Evolutionary conservation across 2,797 vertebrate species (phyloP), one percentile per base, ranked within the genome.

Genomic region (Dallia pectoralis): DNA sequence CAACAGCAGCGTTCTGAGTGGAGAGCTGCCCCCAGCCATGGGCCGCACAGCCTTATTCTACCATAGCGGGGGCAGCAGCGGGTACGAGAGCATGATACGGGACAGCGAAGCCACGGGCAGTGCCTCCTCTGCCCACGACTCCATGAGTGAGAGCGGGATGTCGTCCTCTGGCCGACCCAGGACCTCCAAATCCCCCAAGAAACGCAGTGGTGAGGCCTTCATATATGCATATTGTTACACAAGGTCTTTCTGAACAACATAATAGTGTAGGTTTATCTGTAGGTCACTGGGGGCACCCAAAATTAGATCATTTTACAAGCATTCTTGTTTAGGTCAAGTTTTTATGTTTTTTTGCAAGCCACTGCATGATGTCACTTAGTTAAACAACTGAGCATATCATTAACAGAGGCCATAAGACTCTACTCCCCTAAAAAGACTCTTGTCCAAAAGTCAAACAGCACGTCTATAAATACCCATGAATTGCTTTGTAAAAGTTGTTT

Each of bases 21-120:
- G 98, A 32, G 98, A 99, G 83, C 90, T 99, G 66, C 97, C 97
- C 0, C 97, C 97, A 0, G 97, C 97, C 40, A 98, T 98, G 97
- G 97, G 93, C 4, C 95, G 97, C 81, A 99, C 98, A 0, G 97
- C 97, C 6, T 94, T 99, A 0, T 98, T 99, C 82, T 98, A 96
- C 87, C 97, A 97, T 87, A 98, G 97, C 0, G 97, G 97, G 0
- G 97, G 96, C 78, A 99, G 97, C 93, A 98, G 97, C 0, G 98
- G 98, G 77, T 99, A 99, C 0, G 98, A 99, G 89, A 99, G 97
- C 87, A 95, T 99, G 95, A 95, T 96, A 67, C 94, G 97, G 0
- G 98, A 99, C 91, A 99, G 97, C 0, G 98, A 99, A 90, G 97
- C 98, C 75, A 99, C 97, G 0, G 97, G 97, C 82, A 99, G 98